Evolutionary conservation across 1,140 invertebrate genomes (phyloP).

Genomic region (Hycleus phaleratus): DNA sequence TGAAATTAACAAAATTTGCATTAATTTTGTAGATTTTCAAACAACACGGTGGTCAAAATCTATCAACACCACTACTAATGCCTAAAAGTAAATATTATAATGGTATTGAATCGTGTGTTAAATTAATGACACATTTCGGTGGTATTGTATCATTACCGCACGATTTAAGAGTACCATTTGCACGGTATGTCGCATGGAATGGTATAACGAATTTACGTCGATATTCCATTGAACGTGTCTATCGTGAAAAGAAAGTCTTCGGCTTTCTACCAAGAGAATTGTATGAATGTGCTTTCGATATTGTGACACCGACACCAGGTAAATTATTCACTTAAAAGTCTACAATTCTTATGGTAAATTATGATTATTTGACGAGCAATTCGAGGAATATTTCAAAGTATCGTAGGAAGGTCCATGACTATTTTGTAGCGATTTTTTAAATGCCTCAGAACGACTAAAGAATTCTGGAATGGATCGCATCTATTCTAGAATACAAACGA

Average conservation of each 20-base stretch:
- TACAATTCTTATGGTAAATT: too few species aligned
- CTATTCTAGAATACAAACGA: too few species aligned
- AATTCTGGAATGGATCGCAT: too few species aligned
- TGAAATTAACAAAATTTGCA: neutral
- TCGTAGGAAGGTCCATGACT: too few species aligned
- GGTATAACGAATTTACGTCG: conserved; percentile 71
- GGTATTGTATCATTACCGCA: conserved; percentile 72
- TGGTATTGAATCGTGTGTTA: conserved; percentile 55
- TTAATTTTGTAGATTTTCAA: conserved; percentile 56
- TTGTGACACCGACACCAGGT: conserved; percentile 67
- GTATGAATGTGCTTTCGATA: conserved; percentile 89
- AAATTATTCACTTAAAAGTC: too few species aligned
- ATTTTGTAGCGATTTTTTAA: too few species aligned
- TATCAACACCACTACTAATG: conserved; percentile 68
- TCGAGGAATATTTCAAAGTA: too few species aligned
- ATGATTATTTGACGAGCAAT: too few species aligned
- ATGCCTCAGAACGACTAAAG: too few species aligned
- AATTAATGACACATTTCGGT: conserved; percentile 78
- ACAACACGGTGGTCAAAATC: conserved; percentile 65
- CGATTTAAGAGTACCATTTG: conserved; percentile 70
- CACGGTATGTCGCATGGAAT: conserved; percentile 73
- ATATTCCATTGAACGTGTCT: conserved; percentile 81
- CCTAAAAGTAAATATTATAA: conserved; percentile 57
- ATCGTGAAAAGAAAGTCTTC: conserved; percentile 70
- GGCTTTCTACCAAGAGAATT: conserved; percentile 84